Evolutionary conservation across 1,140 invertebrate genomes (phyloP).

Genomic region (Eumeta japonica): DNA sequence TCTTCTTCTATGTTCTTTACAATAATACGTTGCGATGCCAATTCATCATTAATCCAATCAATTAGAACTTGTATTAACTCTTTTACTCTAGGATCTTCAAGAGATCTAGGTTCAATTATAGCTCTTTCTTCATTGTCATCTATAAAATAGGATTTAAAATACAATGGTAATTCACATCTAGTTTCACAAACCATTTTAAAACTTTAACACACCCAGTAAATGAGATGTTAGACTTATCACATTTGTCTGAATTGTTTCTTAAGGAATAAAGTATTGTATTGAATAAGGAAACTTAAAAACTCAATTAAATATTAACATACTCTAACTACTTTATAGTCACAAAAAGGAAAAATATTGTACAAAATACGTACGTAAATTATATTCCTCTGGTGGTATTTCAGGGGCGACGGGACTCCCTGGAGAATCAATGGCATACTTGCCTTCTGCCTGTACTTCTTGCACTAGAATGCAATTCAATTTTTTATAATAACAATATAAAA

Average conservation of each 20-base stretch:
- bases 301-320: background rate
- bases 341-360: conserved; percentile 7
- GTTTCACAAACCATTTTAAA: background rate
- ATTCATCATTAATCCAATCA: conserved; percentile 97
- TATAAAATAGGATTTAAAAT: conserved; percentile 32
- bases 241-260: no score
- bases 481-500: no score
- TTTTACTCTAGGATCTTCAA: conserved; percentile 82
- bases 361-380: conserved; percentile 75
- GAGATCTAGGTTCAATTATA: conserved; percentile 87
- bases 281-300: background rate
- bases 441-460: conserved; percentile 92
- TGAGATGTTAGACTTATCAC: background rate
- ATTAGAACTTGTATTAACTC: conserved; percentile 88
- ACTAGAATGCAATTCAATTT: conserved; percentile 62
- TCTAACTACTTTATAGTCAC: background rate
- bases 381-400: conserved; percentile 89
- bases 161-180: background rate
- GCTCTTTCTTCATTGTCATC: conserved; percentile 96
- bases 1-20: conserved; percentile 97
- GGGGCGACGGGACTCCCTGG: conserved; percentile 82
- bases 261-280: no score
- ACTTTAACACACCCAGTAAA: background rate
- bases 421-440: conserved; percentile 95
- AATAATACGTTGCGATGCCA: conserved; percentile 95